These are phyloP conservation scores for Campopleginae sp. DNA, from an alignment of 2,888 invertebrate species.

Conservation along the genomic window DNA sequence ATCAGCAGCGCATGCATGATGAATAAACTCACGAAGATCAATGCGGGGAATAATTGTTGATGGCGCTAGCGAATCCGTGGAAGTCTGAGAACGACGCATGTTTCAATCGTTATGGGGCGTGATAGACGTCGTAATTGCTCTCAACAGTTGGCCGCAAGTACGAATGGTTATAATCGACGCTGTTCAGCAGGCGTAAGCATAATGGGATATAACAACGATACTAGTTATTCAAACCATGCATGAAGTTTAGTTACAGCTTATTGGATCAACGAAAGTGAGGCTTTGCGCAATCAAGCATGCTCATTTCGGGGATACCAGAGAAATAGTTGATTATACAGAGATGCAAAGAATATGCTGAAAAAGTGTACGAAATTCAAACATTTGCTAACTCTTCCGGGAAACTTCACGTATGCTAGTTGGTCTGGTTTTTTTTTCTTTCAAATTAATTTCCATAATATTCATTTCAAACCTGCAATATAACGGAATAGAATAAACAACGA, in stretches of 20 bases:
- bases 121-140: background rate
- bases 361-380: conserved; percentile 38
- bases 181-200: background rate
- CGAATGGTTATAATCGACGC: conserved; percentile 18
- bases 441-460: background rate
- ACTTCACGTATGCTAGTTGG: background rate
- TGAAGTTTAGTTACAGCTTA: conserved; percentile 4
- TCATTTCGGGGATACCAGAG: background rate
- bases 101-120: background rate
- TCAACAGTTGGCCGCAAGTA: conserved; percentile 3
- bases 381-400: conserved; percentile 36
- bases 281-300: background rate
- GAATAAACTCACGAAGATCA: background rate
- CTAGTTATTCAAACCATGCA: conserved; percentile 41
- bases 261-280: conserved; percentile 13
- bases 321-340: conserved; percentile 37
- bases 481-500: no score
- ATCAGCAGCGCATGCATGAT: no score
- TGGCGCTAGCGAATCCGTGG: background rate
- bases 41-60: background rate
- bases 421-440: background rate
- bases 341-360: conserved; percentile 37
- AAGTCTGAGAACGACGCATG: background rate
- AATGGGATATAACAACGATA: conserved; percentile 37
- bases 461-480: background rate